Conservation (phyloP, 2,113 vertebrate genomes). For the Tursiops truncatus region DNA sequence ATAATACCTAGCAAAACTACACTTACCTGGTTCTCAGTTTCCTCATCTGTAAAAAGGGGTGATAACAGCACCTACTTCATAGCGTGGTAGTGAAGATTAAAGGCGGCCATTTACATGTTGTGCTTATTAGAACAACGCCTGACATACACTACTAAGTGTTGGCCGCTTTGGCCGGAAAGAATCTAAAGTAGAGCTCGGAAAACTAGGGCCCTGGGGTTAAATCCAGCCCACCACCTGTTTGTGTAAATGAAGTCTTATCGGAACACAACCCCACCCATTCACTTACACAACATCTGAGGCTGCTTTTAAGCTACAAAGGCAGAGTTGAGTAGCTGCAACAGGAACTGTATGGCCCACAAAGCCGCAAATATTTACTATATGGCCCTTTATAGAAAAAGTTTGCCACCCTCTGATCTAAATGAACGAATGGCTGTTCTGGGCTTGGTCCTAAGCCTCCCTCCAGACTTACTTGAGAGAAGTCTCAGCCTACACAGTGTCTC, state of each 20-base stretch:
- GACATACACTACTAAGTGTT: too few relatives aligned
- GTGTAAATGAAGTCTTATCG: slow-evolving; percentile 27
- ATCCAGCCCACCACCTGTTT: background rate
- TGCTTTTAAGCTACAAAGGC: background rate
- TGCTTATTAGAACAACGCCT: background rate
- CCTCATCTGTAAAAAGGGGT: background rate
- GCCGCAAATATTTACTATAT: background rate
- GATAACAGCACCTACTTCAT: background rate
- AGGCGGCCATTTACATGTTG: background rate
- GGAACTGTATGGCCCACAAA: background rate
- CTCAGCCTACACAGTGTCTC: background rate
- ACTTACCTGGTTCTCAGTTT: background rate
- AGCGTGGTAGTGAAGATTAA: background rate
- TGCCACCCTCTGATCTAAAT: background rate
- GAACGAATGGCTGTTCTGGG: background rate
- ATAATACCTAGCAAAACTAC: fast-evolving
- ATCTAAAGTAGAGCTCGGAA: background rate
- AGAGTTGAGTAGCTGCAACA: background rate
- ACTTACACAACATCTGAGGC: background rate
- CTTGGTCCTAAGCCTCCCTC: background rate
- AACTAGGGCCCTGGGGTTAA: background rate
- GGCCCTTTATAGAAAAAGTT: background rate
- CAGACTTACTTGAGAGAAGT: background rate
- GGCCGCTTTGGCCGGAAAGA: background rate
- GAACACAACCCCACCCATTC: background rate